phyloP scores from a whole-genome alignment of 1,140 invertebrate genomes.

The Nomia melanderi region DNA sequence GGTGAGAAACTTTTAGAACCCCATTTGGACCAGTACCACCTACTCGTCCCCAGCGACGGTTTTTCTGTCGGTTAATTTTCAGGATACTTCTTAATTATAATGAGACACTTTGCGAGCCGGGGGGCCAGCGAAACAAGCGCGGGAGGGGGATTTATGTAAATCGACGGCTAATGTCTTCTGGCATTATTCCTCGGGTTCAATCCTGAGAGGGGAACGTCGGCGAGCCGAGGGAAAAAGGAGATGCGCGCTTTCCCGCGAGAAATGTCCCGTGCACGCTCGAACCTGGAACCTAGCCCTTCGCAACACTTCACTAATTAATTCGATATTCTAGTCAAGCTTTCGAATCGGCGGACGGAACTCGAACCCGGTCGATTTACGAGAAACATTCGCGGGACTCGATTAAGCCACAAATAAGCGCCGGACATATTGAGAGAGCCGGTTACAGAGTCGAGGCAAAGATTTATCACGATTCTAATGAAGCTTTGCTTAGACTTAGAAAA shows the following conservation, averaged over 20 bases:
- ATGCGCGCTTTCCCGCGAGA: background rate
- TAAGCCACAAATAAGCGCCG: slow-evolving; percentile 26
- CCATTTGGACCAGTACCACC: slow-evolving; percentile 61
- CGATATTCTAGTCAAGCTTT: background rate
- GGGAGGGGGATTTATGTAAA: slow-evolving; percentile 76
- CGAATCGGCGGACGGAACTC: background rate
- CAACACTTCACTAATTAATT: background rate
- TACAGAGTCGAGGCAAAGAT: background rate
- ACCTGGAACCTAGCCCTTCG: background rate
- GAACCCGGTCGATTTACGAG: background rate
- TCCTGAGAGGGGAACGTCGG: background rate
- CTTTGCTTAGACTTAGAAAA: background rate
- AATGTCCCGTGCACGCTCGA: background rate
- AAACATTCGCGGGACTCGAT: slow-evolving; percentile 18
- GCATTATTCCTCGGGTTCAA: slow-evolving; percentile 74
- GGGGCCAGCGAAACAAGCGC: slow-evolving; percentile 30
- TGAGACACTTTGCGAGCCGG: slow-evolving; percentile 74
- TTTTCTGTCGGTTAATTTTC: slow-evolving; percentile 78
- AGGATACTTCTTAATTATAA: slow-evolving; percentile 80
- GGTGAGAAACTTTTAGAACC: slow-evolving; percentile 52
- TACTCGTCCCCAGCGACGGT: slow-evolving; percentile 55
- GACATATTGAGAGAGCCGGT: slow-evolving; percentile 20
- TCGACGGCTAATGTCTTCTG: slow-evolving; percentile 79
- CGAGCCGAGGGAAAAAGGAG: background rate
- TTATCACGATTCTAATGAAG: slow-evolving; percentile 5